These are phyloP conservation scores for Girardinichthys multiradiatus DNA, from an alignment of 2,113 vertebrate species.

Conservation along the genomic window DNA sequence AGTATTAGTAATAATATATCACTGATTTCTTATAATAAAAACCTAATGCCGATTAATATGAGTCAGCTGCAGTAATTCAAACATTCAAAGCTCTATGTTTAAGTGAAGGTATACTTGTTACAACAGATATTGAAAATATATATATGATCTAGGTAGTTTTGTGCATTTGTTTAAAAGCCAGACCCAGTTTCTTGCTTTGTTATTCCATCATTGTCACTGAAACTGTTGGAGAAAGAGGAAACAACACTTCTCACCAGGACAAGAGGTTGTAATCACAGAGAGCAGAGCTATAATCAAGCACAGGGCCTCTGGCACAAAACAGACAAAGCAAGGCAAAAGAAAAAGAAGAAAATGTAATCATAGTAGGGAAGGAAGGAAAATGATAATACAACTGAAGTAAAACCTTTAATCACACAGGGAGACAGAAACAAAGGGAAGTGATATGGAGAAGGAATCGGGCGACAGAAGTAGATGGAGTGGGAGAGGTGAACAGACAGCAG, in stretches of 20 bases:
- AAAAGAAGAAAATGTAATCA: constrained; percentile 22
- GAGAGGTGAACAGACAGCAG: constrained; percentile 38
- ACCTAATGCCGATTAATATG: too few relatives aligned
- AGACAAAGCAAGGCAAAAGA: constrained; percentile 31
- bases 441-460: constrained; percentile 14
- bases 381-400: constrained; percentile 35
- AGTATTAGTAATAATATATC: too few relatives aligned
- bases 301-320: constrained; percentile 28
- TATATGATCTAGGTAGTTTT: too few relatives aligned
- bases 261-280: constrained; percentile 55
- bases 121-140: too few relatives aligned
- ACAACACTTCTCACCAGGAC: constrained; percentile 42
- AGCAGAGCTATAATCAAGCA: constrained; percentile 64
- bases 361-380: constrained; percentile 14
- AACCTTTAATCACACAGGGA: constrained; percentile 40
- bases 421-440: constrained; percentile 19
- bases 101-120: too few relatives aligned
- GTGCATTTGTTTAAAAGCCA: background rate
- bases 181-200: constrained; percentile 9
- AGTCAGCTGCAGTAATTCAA: too few relatives aligned
- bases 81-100: too few relatives aligned
- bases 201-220: constrained; percentile 60
- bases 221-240: constrained; percentile 16
- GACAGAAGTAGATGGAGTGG: constrained; percentile 20
- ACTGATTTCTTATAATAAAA: too few relatives aligned